These are phyloP conservation scores for Aproaerema taeniolella DNA, from an alignment of 2,888 invertebrate species.

Conservation along the genomic window DNA sequence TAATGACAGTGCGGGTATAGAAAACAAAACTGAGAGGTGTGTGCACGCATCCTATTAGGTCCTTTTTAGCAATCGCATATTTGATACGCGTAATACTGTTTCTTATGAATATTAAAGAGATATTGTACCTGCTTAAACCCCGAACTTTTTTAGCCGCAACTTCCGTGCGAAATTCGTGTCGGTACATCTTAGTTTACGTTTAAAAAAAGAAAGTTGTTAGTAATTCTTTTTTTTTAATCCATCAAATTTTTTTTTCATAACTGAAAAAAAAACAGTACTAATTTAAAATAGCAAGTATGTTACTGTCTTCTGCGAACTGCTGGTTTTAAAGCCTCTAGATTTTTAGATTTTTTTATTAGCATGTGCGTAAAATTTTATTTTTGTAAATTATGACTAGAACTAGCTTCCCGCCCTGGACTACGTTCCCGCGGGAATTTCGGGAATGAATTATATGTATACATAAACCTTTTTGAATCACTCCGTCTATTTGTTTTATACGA, in stretches of 20 bases:
- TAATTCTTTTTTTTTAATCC: too few species aligned
- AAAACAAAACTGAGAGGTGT: slow-evolving; percentile 62
- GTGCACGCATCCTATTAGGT: slow-evolving; percentile 65
- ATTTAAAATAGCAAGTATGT: background rate
- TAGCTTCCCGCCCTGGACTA: too few species aligned
- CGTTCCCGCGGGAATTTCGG: too few species aligned
- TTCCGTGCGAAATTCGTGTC: slow-evolving; percentile 59
- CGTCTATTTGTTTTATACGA: too few species aligned
- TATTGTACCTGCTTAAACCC: slow-evolving; percentile 51
- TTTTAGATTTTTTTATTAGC: background rate
- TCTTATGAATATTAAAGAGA: slow-evolving; percentile 64
- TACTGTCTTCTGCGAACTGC: background rate
- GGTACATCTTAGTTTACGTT: slow-evolving; percentile 24
- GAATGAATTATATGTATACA: too few species aligned
- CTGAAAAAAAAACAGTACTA: background rate
- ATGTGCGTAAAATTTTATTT: slow-evolving; percentile 22
- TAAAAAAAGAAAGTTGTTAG: slow-evolving; percentile 22
- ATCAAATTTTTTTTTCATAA: too few species aligned
- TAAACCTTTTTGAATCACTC: too few species aligned
- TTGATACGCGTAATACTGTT: slow-evolving; percentile 72
- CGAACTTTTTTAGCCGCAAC: slow-evolving; percentile 32
- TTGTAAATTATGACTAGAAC: too few species aligned
- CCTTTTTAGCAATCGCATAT: slow-evolving; percentile 61
- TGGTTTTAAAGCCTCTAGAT: background rate
- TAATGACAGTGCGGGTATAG: slow-evolving; percentile 68